Evolutionary conservation across 2,113 vertebrate genomes (phyloP).

Genomic region (Ciconia stormi): DNA sequence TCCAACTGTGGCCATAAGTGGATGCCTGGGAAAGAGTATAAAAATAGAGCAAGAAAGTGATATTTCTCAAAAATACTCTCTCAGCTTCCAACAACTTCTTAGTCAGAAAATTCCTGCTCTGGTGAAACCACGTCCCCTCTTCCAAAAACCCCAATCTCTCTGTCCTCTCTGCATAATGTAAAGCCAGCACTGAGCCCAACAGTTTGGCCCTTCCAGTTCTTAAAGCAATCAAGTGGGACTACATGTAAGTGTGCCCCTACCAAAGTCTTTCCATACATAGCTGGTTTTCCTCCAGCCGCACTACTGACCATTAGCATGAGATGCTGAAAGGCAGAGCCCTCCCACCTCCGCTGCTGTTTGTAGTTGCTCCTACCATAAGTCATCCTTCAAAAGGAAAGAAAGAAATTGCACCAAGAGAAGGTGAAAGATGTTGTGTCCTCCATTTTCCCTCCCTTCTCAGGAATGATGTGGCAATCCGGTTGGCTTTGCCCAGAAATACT

Average conservation of each 20-base stretch:
- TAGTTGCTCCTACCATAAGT: background rate
- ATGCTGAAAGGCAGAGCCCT: background rate
- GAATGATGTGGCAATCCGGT: conserved; percentile 7
- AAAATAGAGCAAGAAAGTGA: background rate
- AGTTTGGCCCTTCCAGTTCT: background rate
- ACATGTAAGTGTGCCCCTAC: background rate
- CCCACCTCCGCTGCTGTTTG: background rate
- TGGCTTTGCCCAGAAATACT: conserved; percentile 21
- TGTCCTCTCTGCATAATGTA: background rate
- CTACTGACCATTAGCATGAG: background rate
- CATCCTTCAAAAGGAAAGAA: background rate
- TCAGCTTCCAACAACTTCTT: background rate
- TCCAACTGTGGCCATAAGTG: background rate
- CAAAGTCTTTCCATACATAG: background rate
- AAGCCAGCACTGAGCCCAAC: background rate
- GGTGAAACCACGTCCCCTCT: background rate
- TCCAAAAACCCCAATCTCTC: background rate
- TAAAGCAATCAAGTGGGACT: background rate
- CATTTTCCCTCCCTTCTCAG: background rate
- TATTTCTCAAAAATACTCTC: background rate
- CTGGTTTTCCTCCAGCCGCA: background rate
- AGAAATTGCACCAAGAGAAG: background rate
- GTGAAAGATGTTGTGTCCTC: background rate
- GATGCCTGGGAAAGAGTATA: background rate
- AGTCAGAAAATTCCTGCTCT: background rate